These are phyloP conservation scores for Aldrovandia affinis DNA, from an alignment of 2,797 vertebrate genomes.

Conservation along the genomic window DNA sequence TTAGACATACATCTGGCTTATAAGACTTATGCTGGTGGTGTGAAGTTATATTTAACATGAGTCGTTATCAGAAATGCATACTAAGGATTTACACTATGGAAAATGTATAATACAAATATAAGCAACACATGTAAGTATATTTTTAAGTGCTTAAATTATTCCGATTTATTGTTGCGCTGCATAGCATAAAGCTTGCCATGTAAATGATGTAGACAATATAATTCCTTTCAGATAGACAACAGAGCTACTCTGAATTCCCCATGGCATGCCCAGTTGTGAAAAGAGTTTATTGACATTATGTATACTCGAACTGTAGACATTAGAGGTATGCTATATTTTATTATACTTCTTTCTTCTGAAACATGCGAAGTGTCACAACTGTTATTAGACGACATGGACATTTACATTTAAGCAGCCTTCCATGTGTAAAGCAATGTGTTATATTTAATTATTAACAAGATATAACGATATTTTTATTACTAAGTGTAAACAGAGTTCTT, in stretches of 20 bases:
- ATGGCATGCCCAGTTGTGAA: neutral
- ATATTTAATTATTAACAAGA: too few species aligned
- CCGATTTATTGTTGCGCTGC: neutral
- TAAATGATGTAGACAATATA: neutral
- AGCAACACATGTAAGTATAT: neutral
- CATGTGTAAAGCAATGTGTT: neutral
- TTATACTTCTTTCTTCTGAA: neutral
- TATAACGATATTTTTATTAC: too few species aligned
- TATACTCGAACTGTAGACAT: neutral
- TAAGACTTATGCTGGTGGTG: neutral
- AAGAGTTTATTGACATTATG: neutral
- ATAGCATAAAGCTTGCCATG: neutral
- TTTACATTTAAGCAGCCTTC: neutral
- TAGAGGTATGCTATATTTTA: neutral
- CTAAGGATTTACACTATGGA: neutral
- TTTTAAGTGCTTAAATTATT: slow-evolving; percentile 18
- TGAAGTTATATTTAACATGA: neutral
- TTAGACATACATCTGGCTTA: neutral
- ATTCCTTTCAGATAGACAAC: neutral
- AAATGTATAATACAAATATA: neutral
- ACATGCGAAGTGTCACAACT: neutral
- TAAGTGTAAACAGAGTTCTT: too few species aligned
- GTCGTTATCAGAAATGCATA: neutral
- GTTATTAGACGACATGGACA: neutral
- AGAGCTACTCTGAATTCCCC: neutral